A percentile compares a stretch with the other conserved stretches of the same genome.
Conservation (phyloP, 2,113 vertebrate species). For the Catagonus wagneri region DNA sequence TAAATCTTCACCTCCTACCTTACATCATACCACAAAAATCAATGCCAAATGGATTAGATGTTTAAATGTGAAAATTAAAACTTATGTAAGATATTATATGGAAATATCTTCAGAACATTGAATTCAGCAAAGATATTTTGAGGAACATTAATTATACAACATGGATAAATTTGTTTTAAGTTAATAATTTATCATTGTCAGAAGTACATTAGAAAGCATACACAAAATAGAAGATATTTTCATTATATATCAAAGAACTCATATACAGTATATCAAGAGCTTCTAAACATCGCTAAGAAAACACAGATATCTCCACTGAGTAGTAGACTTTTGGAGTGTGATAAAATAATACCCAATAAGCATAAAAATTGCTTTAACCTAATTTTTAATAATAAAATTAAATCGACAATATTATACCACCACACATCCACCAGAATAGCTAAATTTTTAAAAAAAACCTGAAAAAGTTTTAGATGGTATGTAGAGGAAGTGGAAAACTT, state of each 20-base stretch:
- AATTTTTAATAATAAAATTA: constrained; percentile 2
- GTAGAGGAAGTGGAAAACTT: not conserved
- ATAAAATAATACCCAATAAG: not conserved
- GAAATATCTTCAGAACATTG: not conserved
- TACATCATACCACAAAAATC: not conserved
- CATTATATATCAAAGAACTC: not conserved
- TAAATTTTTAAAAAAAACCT: not conserved
- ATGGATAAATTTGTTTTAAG: not conserved
- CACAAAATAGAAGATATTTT: not conserved
- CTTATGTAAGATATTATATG: not conserved
- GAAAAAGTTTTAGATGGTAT: not conserved
- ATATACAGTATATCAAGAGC: not conserved
- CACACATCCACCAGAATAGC: not conserved
- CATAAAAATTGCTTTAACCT: not conserved
- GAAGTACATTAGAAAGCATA: not conserved
- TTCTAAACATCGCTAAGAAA: too few species aligned
- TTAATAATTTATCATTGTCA: constrained; percentile 1
- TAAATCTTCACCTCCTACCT: not conserved
- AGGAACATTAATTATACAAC: not conserved
- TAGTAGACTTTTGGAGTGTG: not conserved
- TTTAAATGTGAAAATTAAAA: constrained; percentile 26
- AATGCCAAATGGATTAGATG: not conserved
- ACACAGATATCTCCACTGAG: too few species aligned
- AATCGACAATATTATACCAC: not conserved
- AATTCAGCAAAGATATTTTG: not conserved